These are phyloP conservation scores for Plagodis dolabraria DNA, from an alignment of 2,888 invertebrate genomes.

Conservation along the genomic window DNA sequence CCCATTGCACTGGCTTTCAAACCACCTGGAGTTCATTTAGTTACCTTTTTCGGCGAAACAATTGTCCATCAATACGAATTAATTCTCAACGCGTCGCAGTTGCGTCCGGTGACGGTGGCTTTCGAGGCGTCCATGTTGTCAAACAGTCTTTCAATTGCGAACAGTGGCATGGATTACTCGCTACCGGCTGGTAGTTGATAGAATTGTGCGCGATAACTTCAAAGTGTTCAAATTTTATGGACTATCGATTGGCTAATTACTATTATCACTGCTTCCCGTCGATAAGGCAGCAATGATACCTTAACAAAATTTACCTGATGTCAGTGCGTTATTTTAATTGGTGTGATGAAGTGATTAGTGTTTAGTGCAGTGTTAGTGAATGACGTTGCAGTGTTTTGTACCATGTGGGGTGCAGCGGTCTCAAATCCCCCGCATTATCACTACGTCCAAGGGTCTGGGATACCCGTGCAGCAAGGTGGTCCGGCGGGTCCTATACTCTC, in stretches of 20 bases:
- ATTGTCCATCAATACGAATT: conserved; percentile 77
- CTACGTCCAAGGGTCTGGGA: conserved; percentile 70
- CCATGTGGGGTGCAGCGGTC: conserved; percentile 80
- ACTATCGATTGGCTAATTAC: conserved; percentile 68
- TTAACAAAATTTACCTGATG: conserved; percentile 59
- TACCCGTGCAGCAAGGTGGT: conserved; percentile 62
- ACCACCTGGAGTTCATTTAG: conserved; percentile 57
- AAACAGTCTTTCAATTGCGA: conserved; percentile 76
- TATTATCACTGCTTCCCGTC: conserved; percentile 53
- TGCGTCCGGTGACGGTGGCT: conserved; percentile 80
- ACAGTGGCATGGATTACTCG: conserved; percentile 74
- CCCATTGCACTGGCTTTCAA: conserved; percentile 47
- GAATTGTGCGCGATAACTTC: conserved; percentile 64
- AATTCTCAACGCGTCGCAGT: conserved; percentile 78
- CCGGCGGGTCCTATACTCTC: conserved; percentile 70
- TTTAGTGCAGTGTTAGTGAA: conserved; percentile 60
- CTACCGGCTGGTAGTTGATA: conserved; percentile 63
- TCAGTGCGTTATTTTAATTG: conserved; percentile 62
- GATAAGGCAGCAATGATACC: conserved; percentile 66
- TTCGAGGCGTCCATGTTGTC: conserved; percentile 74
- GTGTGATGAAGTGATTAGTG: conserved; percentile 72
- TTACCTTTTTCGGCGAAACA: conserved; percentile 71
- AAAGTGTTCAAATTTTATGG: conserved; percentile 53
- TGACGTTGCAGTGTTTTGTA: conserved; percentile 54
- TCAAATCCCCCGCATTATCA: conserved; percentile 78